phyloP scores from a whole-genome alignment of 2,888 invertebrate genomes.

The Rhaphigaster nebulosa region DNA sequence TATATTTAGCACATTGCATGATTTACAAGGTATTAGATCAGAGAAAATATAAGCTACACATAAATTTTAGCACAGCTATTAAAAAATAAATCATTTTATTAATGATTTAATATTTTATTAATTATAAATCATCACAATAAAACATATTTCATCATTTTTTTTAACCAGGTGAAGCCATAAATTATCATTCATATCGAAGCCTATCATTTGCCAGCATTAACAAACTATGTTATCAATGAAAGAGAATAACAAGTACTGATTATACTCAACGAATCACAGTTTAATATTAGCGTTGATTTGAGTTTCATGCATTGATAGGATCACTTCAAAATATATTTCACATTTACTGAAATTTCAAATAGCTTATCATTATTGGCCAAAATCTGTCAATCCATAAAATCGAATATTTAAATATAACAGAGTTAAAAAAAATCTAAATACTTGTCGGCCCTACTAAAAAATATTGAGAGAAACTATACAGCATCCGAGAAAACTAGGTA shows the following conservation, averaged over 20 bases:
- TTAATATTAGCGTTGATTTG: neutral
- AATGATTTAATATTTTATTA: too few relatives aligned
- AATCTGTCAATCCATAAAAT: neutral
- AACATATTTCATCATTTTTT: too few relatives aligned
- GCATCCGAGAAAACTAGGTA: neutral
- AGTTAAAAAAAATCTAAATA: neutral
- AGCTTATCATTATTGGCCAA: neutral
- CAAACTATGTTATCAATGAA: neutral
- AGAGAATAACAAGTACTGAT: neutral
- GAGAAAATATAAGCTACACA: too few relatives aligned
- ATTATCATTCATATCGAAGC: neutral
- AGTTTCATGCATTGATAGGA: neutral
- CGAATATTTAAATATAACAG: too few relatives aligned
- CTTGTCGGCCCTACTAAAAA: too few relatives aligned
- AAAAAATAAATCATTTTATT: too few relatives aligned
- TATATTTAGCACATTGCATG: too few relatives aligned
- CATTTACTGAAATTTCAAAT: neutral
- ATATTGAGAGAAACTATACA: neutral
- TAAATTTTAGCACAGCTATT: too few relatives aligned
- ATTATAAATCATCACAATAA: too few relatives aligned
- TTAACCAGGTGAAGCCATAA: neutral
- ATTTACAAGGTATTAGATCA: too few relatives aligned
- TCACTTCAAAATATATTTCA: neutral
- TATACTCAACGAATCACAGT: neutral
- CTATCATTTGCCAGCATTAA: neutral